Percentiles rank a stretch among this genome's conserved stretches.
Conservation (phyloP, 2,113 vertebrate species). For the Scartelaos histophorus region DNA sequence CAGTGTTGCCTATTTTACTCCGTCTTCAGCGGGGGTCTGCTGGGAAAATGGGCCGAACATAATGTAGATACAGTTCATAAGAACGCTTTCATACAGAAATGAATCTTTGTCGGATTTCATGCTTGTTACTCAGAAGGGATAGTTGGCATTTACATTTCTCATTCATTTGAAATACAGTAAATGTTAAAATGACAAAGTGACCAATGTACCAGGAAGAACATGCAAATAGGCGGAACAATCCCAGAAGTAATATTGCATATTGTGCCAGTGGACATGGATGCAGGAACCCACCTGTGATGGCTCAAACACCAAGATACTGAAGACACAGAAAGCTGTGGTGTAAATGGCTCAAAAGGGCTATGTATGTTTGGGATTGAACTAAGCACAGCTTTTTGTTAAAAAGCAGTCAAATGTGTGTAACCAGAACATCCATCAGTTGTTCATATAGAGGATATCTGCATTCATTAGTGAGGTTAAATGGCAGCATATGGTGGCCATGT, state of each 20-base stretch:
- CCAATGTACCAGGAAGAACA: conserved; percentile 7
- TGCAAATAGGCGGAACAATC: not conserved
- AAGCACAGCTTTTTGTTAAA: conserved; percentile 30
- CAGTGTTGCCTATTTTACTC: conserved; percentile 38
- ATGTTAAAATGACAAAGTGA: conserved; percentile 40
- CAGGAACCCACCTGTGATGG: not conserved
- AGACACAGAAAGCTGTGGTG: not conserved
- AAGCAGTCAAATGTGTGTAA: conserved; percentile 32
- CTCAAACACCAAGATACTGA: not conserved
- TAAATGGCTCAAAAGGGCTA: not conserved
- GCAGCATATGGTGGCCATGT: conserved; percentile 55
- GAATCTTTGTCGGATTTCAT: conserved; percentile 56
- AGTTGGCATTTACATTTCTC: conserved; percentile 33
- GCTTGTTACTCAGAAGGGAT: conserved; percentile 34
- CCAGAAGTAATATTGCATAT: not conserved
- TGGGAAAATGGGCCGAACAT: conserved; percentile 44
- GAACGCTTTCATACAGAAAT: conserved; percentile 57
- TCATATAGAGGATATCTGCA: conserved; percentile 40
- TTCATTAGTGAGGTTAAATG: conserved; percentile 59
- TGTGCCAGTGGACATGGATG: not conserved
- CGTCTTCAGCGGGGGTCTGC: conserved; percentile 37
- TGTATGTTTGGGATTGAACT: conserved; percentile 9
- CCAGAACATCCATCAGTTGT: conserved; percentile 38
- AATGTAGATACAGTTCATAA: conserved; percentile 36
- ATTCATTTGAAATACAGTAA: conserved; percentile 25